Evolutionary conservation across 2,888 invertebrate species (phyloP), one percentile per base, ranked within the genome.

Genomic region (Brachypterus glaber): DNA sequence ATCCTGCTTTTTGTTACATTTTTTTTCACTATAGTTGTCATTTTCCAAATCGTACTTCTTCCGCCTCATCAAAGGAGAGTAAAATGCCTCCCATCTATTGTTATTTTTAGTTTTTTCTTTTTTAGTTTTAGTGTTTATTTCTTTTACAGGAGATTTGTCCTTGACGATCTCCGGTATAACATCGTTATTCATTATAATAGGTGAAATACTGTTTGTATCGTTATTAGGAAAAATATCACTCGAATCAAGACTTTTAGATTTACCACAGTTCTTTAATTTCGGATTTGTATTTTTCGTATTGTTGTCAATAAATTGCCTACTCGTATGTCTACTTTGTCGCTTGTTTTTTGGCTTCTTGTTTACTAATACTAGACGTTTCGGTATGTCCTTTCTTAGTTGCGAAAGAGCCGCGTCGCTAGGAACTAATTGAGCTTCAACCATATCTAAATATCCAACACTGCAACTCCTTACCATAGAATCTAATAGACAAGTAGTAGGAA

Each of bases 391-490:
- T 9, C 81, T 71, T 17, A 86, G 62, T 56, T 84, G 78, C 1
- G 77, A 72, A 29, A 83, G 55, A 8, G 81, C 79, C 34, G 83
- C 79, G 54, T 83, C 84, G 26, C 80, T 80, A 32, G 82, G 82
- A 14, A 83, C 75, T 49, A 81, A 72, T 52, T 78, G 78, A 1
- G 78, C 76, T 52, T 87, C 87, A 3, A 89, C 85, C 45, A 84
- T 72, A 59, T 90, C 89, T 48, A 91, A 68, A 58, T 87, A 89
- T 0, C 90, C 89, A 2, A 89, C 89, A 63, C 89, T 89, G 61
- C 89, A 88, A 58, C 88, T 88, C 17, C 89, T 71, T 1, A 85
- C 81, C 66, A 87, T 85, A 0, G 81, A 76, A 52, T 82, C 82
- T 0, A 74, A 67, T 15, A 51, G 36, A 36, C 45, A 47, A 0